Percentiles rank a stretch among this genome's conserved stretches.
Evolutionary conservation across 1,140 invertebrate species (phyloP).

Genomic region (Glossosoma conforme): DNA sequence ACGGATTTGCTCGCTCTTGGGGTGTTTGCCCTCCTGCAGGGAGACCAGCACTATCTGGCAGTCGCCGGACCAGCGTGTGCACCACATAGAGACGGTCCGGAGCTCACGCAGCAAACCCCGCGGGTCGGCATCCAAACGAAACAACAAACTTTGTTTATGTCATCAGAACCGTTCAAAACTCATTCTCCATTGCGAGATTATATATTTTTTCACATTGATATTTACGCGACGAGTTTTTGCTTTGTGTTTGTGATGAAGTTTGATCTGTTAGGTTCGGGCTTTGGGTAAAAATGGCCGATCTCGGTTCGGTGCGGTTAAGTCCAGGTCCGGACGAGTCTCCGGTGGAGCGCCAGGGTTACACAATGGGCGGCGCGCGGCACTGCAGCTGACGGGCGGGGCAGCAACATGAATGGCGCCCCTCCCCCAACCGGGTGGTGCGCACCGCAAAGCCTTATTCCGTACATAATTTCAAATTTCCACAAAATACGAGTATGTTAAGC

Average conservation of each 20-base stretch:
- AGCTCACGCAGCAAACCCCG: no score
- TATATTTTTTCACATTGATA: no score
- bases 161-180: no score
- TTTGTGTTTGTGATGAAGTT: no score
- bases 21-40: conserved; percentile 19
- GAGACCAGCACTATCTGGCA: conserved; percentile 20
- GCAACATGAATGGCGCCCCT: no score
- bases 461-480: no score
- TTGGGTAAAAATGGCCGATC: not conserved
- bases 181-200: no score
- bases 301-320: not conserved
- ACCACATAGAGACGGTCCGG: conserved; percentile 9
- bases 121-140: not conserved
- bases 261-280: not conserved
- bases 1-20: conserved; percentile 23
- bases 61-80: conserved; percentile 11
- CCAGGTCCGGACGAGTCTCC: not conserved
- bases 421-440: not conserved
- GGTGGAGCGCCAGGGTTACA: conserved; percentile 2
- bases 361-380: conserved; percentile 16
- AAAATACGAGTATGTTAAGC: no score
- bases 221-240: no score
- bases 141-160: no score
- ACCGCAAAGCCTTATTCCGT: no score
- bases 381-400: conserved; percentile 15